A percentile compares a stretch with the other conserved stretches of the same genome.
Evolutionary conservation across 1,140 invertebrate genomes (phyloP).

Genomic region (Lordiphosa collinella): DNA sequence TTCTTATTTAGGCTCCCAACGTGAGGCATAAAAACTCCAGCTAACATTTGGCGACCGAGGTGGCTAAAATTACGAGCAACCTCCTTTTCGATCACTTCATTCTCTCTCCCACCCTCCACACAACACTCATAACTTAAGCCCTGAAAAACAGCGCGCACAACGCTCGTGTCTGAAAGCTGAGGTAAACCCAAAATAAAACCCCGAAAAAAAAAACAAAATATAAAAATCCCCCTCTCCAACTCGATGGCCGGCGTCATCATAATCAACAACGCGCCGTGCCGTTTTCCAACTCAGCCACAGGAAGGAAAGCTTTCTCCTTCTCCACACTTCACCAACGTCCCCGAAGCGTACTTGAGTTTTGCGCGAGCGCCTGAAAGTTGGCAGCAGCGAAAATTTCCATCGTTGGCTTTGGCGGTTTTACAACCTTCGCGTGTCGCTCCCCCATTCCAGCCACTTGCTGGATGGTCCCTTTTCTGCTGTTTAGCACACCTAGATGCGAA

Average conservation of each 20-base stretch:
- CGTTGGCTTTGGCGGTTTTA: conserved; percentile 65
- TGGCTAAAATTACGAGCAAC: too few species aligned
- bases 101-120: background rate
- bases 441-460: conserved; percentile 18
- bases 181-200: conserved; percentile 11
- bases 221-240: conserved; percentile 33
- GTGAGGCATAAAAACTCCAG: too few species aligned
- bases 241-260: conserved; percentile 69
- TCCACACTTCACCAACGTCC: conserved; percentile 26
- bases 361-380: conserved; percentile 65
- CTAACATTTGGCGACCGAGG: too few species aligned
- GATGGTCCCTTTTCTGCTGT: conserved; percentile 24
- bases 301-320: conserved; percentile 1
- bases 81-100: too few species aligned
- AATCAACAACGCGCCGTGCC: conserved; percentile 43
- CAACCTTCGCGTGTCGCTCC: conserved; percentile 57
- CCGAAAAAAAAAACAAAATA: background rate
- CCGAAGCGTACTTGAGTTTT: conserved; percentile 71
- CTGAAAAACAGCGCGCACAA: background rate
- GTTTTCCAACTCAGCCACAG: conserved; percentile 21
- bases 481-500: conserved; percentile 53
- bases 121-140: conserved; percentile 5
- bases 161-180: conserved; percentile 2
- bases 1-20: too few species aligned
- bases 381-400: conserved; percentile 58